A percentile compares a stretch with the other conserved stretches of the same genome.
Evolutionary conservation across 2,888 invertebrate species (phyloP).

Genomic region (Dynastes hyllus): DNA sequence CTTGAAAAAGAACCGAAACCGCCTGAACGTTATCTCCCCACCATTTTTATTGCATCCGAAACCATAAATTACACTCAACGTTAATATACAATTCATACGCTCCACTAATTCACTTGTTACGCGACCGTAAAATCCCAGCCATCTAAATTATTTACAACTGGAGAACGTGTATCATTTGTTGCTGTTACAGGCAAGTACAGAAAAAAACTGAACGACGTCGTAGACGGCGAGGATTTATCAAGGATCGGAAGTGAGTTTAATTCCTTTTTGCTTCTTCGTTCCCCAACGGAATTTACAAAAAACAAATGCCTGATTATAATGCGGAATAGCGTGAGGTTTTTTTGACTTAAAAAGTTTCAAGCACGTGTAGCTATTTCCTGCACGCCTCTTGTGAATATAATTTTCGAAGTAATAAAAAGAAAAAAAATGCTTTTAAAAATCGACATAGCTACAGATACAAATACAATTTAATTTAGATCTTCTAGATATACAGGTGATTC

Average conservation of each 20-base stretch:
- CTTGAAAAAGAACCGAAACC: constrained; percentile 1
- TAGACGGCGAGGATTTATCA: constrained; percentile 54
- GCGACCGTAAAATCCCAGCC: constrained; percentile 39
- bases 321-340: too few relatives aligned
- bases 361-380: too few relatives aligned
- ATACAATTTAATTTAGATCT: too few relatives aligned
- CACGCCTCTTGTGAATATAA: too few relatives aligned
- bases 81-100: constrained; percentile 47
- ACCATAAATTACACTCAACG: constrained; percentile 35
- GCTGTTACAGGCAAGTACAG: constrained; percentile 60
- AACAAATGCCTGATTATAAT: background rate
- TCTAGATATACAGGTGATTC: too few relatives aligned
- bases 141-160: constrained; percentile 47
- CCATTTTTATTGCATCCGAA: constrained; percentile 39
- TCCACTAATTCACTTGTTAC: constrained; percentile 47
- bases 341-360: too few relatives aligned
- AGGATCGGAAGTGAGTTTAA: constrained; percentile 47
- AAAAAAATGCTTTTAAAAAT: too few relatives aligned
- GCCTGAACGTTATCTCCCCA: constrained; percentile 3
- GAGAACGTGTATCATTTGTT: constrained; percentile 40
- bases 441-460: too few relatives aligned
- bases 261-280: constrained; percentile 19
- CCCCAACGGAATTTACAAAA: constrained; percentile 14
- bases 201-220: constrained; percentile 60
- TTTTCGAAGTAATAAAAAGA: too few relatives aligned